Conservation (phyloP, 2,113 vertebrate species). For the Strix uralensis region DNA sequence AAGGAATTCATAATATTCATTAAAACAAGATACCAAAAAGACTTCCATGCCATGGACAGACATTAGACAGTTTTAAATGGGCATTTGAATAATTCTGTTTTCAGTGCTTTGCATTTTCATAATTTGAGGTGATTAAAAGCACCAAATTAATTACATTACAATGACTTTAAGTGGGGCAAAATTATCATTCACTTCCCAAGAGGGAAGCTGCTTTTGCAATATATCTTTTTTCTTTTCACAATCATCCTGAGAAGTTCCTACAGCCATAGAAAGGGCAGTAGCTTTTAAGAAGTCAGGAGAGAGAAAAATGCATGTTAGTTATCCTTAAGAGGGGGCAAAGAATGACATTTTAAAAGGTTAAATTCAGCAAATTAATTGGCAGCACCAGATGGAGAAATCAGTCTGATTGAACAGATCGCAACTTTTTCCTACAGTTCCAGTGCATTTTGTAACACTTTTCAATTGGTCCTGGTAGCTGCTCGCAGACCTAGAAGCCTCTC, state of each 20-base stretch:
- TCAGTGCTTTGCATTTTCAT: neutral
- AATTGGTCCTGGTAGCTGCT: neutral
- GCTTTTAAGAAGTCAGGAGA: constrained; percentile 12
- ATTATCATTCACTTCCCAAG: neutral
- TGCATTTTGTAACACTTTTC: neutral
- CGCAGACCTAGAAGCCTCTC: neutral
- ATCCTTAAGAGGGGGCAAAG: constrained; percentile 34
- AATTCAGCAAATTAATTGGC: constrained; percentile 69
- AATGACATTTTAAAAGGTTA: constrained; percentile 72
- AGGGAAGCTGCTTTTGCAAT: neutral
- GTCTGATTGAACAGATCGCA: neutral
- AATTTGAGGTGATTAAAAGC: constrained; percentile 14
- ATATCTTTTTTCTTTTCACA: neutral
- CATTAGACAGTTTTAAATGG: neutral
- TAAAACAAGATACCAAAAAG: neutral
- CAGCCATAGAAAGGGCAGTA: neutral
- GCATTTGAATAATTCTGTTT: neutral
- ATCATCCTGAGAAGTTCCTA: neutral
- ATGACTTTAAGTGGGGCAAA: neutral
- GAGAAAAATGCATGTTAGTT: constrained; percentile 14
- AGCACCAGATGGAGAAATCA: constrained; percentile 59
- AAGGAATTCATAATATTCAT: neutral
- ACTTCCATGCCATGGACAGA: neutral
- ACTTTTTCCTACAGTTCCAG: neutral
- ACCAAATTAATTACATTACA: neutral